These are phyloP conservation scores for Pissodes strobi DNA, from an alignment of 1,140 invertebrate genomes.

Conservation along the genomic window DNA sequence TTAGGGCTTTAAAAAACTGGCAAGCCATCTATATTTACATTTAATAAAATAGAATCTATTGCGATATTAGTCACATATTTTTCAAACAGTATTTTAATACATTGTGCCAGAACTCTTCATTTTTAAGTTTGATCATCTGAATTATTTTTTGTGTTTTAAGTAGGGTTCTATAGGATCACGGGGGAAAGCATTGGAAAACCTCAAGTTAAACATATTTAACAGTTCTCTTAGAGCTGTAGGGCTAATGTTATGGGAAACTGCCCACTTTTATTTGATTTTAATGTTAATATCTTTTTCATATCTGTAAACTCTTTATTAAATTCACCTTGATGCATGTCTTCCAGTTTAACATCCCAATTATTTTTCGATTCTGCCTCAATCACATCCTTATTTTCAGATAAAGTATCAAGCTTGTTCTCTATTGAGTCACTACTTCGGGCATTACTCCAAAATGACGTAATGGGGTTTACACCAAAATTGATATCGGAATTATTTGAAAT, in stretches of 20 bases:
- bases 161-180: neutral
- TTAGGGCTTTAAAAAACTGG: neutral
- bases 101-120: neutral
- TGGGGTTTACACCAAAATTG: too few species aligned
- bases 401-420: too few species aligned
- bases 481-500: too few species aligned
- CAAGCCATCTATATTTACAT: neutral
- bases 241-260: neutral
- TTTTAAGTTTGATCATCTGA: neutral
- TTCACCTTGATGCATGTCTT: too few species aligned
- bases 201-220: neutral
- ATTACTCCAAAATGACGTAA: too few species aligned
- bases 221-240: neutral
- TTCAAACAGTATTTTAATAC: neutral
- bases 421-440: too few species aligned
- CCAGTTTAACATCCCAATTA: too few species aligned
- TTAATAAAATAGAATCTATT: neutral
- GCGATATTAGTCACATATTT: neutral
- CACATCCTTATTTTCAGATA: too few species aligned
- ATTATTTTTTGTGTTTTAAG: neutral
- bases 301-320: too few species aligned
- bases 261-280: too few species aligned
- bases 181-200: neutral
- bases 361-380: too few species aligned
- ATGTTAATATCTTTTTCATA: too few species aligned